Percentiles rank a stretch among this genome's conserved stretches.
Conservation (phyloP, 1,140 invertebrate species). For the Gerris buenoi region DNA sequence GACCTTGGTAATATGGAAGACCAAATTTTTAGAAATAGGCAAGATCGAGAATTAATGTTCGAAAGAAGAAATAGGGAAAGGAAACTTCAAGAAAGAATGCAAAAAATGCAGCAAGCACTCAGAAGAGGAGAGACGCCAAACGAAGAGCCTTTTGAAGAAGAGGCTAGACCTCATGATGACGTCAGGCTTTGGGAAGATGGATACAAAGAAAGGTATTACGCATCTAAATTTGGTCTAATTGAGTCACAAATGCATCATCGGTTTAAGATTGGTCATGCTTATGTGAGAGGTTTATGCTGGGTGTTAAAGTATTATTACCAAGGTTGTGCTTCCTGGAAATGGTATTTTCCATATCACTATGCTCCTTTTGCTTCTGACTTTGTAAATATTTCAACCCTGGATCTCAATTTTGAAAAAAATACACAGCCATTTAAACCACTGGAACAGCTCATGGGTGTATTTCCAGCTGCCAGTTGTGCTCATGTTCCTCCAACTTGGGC, state of each 20-base stretch:
- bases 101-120: constrained; percentile 16
- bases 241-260: constrained; percentile 70
- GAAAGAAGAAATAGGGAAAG: constrained; percentile 60
- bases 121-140: constrained; percentile 32
- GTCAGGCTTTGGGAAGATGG: constrained; percentile 94
- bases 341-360: constrained; percentile 99
- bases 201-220: constrained; percentile 95
- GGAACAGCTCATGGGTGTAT: constrained; percentile 98
- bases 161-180: constrained; percentile 76
- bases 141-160: constrained; percentile 38
- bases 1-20: constrained; percentile 90
- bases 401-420: constrained; percentile 72
- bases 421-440: constrained; percentile 88
- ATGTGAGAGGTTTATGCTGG: constrained; percentile 93
- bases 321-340: constrained; percentile 98
- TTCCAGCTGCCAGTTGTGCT: constrained; percentile 87
- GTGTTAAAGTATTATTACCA: constrained; percentile 97
- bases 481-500: constrained; percentile 91
- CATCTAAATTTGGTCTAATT: constrained; percentile 86
- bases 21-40: constrained; percentile 88
- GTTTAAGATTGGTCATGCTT: constrained; percentile 70
- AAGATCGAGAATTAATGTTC: constrained; percentile 70
- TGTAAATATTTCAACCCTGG: constrained; percentile 70
- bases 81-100: constrained; percentile 32
- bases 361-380: constrained; percentile 99